Base-by-base conservation (phyloP, 2,888 invertebrate genomes). In the Philopedon plagiatum region DNA sequence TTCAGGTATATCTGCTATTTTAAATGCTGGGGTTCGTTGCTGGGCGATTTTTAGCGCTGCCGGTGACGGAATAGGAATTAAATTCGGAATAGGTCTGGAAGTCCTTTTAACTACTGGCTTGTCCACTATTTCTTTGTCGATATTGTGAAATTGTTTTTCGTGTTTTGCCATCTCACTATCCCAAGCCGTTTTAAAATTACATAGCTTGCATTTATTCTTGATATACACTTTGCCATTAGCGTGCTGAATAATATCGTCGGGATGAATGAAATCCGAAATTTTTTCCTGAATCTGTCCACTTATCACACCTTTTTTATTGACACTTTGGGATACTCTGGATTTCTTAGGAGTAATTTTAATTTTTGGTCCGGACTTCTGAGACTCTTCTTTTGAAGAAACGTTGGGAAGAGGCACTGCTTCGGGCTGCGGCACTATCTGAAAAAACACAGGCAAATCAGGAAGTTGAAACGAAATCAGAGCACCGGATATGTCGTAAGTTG, bases 31-130 rank as follows among this genome's bases (percentile, higher is more conserved):
- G 7, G 51, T 57, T 60, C 56, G 51, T 7, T 65, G 76, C 64
- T 71, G 73, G 19, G 54, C 57, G 23, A 58, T 39, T 26, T 73
- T 75, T 11, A 72, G 44, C 87, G 88, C 23, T 86, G 76, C 21
- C 92, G 88, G n/a, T 92, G 93, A 83, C 92, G 81, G 81, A 62
- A 94, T 89, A 4, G 93, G 93, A 82, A 94, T 93, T 51, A 94
- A 88, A 83, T 93, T 93, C 58, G 93, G 93, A 76, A 93, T 89
- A 0, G 93, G 93, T 62, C 93, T 87, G 9, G 89, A 85, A 56
- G 85, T 80, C 78, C 87, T 87, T 76, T 81, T 81, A 5, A 19
- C 34, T n/a, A 51, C 39, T 1, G 21, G 41, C 7, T 51, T 41
- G 5, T 58, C 73, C 64, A 49, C 63, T 74, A 75, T 29, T 41